These are phyloP conservation scores for Eudemis profundana DNA, from an alignment of 2,888 invertebrate species.

Conservation along the genomic window DNA sequence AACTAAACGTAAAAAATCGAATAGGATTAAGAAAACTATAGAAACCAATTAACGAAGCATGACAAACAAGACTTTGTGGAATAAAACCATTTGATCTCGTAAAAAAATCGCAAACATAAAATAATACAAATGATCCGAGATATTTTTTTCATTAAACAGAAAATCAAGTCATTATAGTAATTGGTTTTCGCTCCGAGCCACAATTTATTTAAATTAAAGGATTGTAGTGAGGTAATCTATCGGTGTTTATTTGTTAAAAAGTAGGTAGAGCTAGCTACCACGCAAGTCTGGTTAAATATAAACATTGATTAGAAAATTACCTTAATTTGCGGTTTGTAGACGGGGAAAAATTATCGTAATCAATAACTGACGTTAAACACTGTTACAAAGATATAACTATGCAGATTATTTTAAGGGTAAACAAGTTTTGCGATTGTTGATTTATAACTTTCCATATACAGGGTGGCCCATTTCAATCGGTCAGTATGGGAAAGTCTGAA, in stretches of 20 bases:
- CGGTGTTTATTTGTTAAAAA: constrained; percentile 18
- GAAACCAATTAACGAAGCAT: too few relatives aligned
- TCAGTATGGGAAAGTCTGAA: too few relatives aligned
- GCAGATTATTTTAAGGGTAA: not conserved
- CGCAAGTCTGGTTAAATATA: not conserved
- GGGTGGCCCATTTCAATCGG: too few relatives aligned
- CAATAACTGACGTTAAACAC: not conserved
- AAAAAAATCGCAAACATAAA: not conserved
- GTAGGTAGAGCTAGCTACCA: not conserved
- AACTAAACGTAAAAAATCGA: too few relatives aligned
- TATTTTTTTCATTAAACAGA: not conserved
- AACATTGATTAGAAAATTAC: constrained; percentile 11
- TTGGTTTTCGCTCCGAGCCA: not conserved
- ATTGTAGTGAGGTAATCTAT: constrained; percentile 3
- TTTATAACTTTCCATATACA: too few relatives aligned
- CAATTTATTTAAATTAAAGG: not conserved
- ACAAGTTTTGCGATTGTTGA: too few relatives aligned
- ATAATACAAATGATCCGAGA: not conserved
- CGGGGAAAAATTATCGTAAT: not conserved
- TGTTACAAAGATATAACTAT: not conserved
- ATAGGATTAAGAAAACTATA: too few relatives aligned
- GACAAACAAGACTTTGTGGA: too few relatives aligned
- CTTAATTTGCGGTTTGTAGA: constrained; percentile 2
- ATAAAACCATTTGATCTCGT: not conserved
- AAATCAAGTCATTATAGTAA: constrained; percentile 20